Evolutionary conservation across 2,797 vertebrate genomes (phyloP).

Genomic region (Gastrophryne carolinensis): DNA sequence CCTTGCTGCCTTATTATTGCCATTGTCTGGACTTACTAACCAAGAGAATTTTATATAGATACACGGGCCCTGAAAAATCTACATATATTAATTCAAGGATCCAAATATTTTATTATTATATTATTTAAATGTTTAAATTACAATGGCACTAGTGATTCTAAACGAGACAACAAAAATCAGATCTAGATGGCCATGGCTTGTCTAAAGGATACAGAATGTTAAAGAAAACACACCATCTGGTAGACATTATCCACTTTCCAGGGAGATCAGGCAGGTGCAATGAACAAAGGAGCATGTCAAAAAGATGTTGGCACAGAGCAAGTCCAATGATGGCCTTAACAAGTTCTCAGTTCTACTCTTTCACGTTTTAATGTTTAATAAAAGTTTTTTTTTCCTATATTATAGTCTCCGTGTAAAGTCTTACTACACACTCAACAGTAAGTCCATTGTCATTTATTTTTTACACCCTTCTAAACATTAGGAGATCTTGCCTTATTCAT

Average conservation of each 20-base stretch:
- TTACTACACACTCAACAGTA: neutral
- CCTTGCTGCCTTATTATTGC: too few species aligned
- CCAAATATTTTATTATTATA: too few species aligned
- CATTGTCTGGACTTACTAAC: too few species aligned
- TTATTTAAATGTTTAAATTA: too few species aligned
- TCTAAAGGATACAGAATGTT: neutral
- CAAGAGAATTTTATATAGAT: too few species aligned
- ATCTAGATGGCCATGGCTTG: neutral
- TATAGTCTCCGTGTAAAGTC: neutral
- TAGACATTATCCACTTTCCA: slow-evolving; percentile 25
- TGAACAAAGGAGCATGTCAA: slow-evolving; percentile 30
- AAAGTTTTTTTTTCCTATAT: neutral
- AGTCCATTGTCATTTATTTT: neutral
- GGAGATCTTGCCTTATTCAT: too few species aligned
- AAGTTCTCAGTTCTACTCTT: slow-evolving; percentile 25
- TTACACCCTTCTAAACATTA: too few species aligned
- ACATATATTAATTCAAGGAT: too few species aligned
- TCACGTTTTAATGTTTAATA: slow-evolving; percentile 45
- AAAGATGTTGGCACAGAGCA: slow-evolving; percentile 17
- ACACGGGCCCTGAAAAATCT: too few species aligned
- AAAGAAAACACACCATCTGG: slow-evolving; percentile 28
- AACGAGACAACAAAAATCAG: too few species aligned
- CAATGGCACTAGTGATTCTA: too few species aligned
- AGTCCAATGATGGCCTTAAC: slow-evolving; percentile 21
- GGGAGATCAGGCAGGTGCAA: slow-evolving; percentile 22